Evolutionary conservation across 2,797 vertebrate species (phyloP), one percentile per base, ranked within the genome.

Genomic region (Sebastes taczanowskii): DNA sequence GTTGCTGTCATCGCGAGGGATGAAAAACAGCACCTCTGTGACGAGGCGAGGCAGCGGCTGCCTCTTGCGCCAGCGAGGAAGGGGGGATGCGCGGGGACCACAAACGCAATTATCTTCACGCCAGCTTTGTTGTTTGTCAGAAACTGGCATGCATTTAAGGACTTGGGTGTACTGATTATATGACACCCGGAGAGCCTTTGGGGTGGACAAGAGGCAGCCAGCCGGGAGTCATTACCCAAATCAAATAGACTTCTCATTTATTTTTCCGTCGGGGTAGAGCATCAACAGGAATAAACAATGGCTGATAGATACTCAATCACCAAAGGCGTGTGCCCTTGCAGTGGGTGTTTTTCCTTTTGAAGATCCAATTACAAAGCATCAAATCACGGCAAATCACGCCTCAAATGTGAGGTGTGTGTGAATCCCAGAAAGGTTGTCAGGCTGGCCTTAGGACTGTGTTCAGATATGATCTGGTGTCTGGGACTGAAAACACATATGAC

Each of bases 111-210:
- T 94, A 94, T 92, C 89, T 86, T 71, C 81, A 78, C 66, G 90
- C 90, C 92, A 91, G 90, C 91, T 92, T 91, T 88, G 90, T 91
- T 94, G 89, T 93, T 92, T 94, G 88, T 91, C 91, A 91, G 83
- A 90, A 90, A 88, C 83, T 86, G 91, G 90, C 86, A 70, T 58
- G 55, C 82, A 60, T 88, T 93, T 90, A 91, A 91, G 89, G 90
- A 93, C 87, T 82, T 60, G 82, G 88, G 78, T 80, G 77, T 35
- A 74, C 87, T 93, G 92, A 95, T 95, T 93, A 91, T 93, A 83
- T 88, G 92, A 95, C 82, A 91, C 88, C 89, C 82, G 27, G 76
- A 90, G 88, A 92, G 89, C 83, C 89, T 89, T 87, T 66, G 7
- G 89, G 90, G 86, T 92, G 91, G 90, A 92, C 92, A 89, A 82